phyloP scores from a whole-genome alignment of 1,140 invertebrate species.

The Phymastichus coffea region DNA sequence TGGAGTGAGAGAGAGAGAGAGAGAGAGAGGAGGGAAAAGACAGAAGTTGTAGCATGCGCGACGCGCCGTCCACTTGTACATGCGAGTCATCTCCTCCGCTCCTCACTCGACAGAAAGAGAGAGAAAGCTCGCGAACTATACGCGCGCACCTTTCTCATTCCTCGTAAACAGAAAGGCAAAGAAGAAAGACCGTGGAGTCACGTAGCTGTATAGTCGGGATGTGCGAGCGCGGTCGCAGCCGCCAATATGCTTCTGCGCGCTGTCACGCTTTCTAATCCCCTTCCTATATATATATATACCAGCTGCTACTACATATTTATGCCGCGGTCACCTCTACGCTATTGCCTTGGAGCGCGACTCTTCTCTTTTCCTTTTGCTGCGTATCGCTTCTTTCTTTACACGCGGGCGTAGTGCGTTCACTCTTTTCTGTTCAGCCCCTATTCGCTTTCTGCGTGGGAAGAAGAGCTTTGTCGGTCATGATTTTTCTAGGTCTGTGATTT shows the following conservation, averaged over 20 bases:
- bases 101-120: too few relatives aligned
- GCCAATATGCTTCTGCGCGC: constrained; percentile 8
- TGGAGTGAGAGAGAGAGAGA: background rate
- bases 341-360: too few relatives aligned
- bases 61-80: too few relatives aligned
- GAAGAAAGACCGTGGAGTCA: constrained; percentile 16
- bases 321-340: background rate
- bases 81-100: too few relatives aligned
- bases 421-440: background rate
- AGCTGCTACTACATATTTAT: constrained; percentile 21
- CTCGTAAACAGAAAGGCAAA: constrained; percentile 25
- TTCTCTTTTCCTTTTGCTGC: background rate
- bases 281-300: too few relatives aligned
- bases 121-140: constrained; percentile 4
- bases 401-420: background rate
- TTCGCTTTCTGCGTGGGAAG: background rate
- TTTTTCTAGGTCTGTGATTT: too few relatives aligned
- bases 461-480: too few relatives aligned
- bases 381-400: background rate
- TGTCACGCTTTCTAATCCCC: too few relatives aligned
- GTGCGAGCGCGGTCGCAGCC: background rate
- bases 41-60: too few relatives aligned
- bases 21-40: too few relatives aligned
- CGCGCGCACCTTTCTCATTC: constrained; percentile 19
- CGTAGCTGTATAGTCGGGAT: constrained; percentile 13